Base-by-base conservation (phyloP, 2,797 vertebrate species). In the Sebastes umbrosus region DNA sequence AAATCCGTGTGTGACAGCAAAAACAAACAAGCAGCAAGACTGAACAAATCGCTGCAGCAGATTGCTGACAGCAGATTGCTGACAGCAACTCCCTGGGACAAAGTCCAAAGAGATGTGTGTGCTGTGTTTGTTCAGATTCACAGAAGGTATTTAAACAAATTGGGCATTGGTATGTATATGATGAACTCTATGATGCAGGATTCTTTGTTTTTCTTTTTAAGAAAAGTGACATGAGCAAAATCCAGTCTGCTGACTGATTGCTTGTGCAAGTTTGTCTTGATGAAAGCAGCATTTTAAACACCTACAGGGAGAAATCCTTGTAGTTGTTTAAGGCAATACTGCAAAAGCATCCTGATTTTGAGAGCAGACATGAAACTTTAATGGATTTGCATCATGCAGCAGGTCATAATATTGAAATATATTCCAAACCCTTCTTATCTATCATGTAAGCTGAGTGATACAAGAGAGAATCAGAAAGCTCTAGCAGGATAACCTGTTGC, bases 401-500 rank as follows among this genome's bases (percentile, higher is more conserved):
- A 8, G 1, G 3, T 69, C 5, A 7, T 39, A 46, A 57, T 20
- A 34, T 59, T 70, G 1, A 3, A 55, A 52, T 20, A 69, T 69
- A 10, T 46, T 66, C 9, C 29, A 27, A 70, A 18, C 4, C 39
- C 14, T 27, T 62, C 32, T 2, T 52, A n/a, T 73, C 12, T 18
- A 14, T 36, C 16, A 3, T 31, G 22, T 22, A 43, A 24, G 65
- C 36, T 34, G 16, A 75, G 24, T 4, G 6, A 73, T 22, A 18
- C 29, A 50, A 50, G 46, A 22, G 55, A 27, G 72, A 24, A 64
- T 1, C 18, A 57, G 22, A 73, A 90, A 84, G 77, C 86, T 84
- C 16, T 8, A 22, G 27, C 8, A 9, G 66, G 63, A 50, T 77
- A 81, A 89, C 91, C 80, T 92, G 89, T 92, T 91, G 88, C 78